Conservation (phyloP, 2,113 vertebrate genomes). For the Neodontobutis hainanensis region DNA sequence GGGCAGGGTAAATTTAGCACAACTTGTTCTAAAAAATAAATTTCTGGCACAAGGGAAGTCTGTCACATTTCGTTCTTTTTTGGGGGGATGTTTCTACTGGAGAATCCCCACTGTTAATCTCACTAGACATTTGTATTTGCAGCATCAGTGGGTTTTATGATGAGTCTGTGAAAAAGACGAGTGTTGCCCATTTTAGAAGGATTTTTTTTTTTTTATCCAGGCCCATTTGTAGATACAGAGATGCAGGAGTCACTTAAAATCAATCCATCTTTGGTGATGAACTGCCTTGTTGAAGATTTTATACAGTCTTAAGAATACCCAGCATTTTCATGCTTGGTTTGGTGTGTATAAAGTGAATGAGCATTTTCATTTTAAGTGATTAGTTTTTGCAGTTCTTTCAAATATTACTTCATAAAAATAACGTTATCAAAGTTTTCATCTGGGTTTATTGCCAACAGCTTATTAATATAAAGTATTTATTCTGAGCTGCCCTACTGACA, state of each 20-base stretch:
- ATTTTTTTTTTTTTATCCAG: neutral
- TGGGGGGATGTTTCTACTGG: constrained; percentile 2
- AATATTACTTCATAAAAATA: neutral
- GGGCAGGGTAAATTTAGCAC: constrained; percentile 47
- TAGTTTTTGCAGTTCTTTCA: too few species aligned
- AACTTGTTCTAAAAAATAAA: constrained; percentile 13
- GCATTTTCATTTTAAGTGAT: too few species aligned
- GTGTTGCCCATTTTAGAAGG: constrained; percentile 6
- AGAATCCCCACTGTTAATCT: constrained; percentile 18
- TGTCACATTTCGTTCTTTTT: constrained; percentile 21
- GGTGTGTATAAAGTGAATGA: constrained; percentile 19
- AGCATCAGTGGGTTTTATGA: constrained; percentile 6
- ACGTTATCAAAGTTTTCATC: neutral
- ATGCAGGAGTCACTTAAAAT: constrained; percentile 19
- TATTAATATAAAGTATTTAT: constrained; percentile 13
- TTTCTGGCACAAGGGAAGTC: neutral
- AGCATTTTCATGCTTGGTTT: constrained; percentile 29
- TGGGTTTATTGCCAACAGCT: constrained; percentile 10
- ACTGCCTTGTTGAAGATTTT: constrained; percentile 13
- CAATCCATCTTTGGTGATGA: constrained; percentile 15
- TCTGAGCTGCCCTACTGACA: constrained; percentile 17
- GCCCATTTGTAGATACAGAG: constrained; percentile 1
- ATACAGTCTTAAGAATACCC: constrained; percentile 10
- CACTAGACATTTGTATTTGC: constrained; percentile 15
- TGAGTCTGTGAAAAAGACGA: constrained; percentile 25